Conservation (phyloP, 2,888 invertebrate species). For the Drosophila helvetica region DNA sequence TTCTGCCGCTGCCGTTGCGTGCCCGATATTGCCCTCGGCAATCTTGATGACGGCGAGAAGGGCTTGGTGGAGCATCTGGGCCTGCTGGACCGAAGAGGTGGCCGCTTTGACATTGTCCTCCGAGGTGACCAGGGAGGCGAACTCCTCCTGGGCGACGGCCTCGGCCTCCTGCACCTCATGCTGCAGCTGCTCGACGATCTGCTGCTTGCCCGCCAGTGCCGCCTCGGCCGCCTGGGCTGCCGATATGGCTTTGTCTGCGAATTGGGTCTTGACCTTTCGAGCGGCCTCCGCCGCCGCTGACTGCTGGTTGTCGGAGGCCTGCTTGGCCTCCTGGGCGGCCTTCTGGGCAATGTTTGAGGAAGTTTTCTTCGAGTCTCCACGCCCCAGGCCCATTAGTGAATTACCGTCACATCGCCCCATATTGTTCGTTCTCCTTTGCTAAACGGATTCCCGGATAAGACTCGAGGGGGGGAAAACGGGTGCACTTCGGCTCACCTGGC, state of each 20-base stretch:
- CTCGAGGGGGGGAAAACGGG: background rate
- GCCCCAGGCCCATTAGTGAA: background rate
- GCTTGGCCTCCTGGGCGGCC: slow-evolving; percentile 87
- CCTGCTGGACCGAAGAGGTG: slow-evolving; percentile 86
- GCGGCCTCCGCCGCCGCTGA: slow-evolving; percentile 90
- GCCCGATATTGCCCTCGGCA: slow-evolving; percentile 85
- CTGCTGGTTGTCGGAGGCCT: slow-evolving; percentile 84
- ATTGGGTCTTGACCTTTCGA: slow-evolving; percentile 88
- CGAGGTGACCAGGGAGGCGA: slow-evolving; percentile 86
- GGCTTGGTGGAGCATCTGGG: slow-evolving; percentile 85
- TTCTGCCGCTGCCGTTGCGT: slow-evolving; percentile 86
- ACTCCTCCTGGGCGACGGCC: slow-evolving; percentile 86
- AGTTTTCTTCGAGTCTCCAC: slow-evolving; percentile 81
- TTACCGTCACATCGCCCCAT: background rate
- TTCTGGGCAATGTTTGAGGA: slow-evolving; percentile 89
- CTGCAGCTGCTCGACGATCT: slow-evolving; percentile 88
- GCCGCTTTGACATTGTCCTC: slow-evolving; percentile 87
- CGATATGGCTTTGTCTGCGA: slow-evolving; percentile 89
- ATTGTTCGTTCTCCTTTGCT: slow-evolving; percentile 6
- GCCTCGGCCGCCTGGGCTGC: slow-evolving; percentile 90
- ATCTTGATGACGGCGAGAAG: slow-evolving; percentile 83
- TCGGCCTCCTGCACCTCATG: slow-evolving; percentile 88
- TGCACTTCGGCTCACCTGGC: background rate
- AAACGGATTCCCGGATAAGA: background rate
- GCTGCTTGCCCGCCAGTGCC: slow-evolving; percentile 88